These are phyloP conservation scores for Amblyornis subalaris DNA, from an alignment of 2,113 vertebrate species.

Conservation along the genomic window DNA sequence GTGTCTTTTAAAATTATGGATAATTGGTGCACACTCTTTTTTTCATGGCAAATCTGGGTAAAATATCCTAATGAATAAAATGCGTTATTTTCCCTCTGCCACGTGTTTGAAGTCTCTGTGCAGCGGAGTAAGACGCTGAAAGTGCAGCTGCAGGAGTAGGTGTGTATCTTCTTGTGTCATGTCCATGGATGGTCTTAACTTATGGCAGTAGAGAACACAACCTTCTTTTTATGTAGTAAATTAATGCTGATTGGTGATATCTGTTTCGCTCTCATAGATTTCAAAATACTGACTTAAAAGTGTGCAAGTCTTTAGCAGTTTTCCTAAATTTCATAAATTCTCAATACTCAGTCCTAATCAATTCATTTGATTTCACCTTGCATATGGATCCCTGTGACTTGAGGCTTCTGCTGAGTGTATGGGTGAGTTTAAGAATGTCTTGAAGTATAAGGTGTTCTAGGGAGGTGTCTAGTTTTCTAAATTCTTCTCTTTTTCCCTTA, in stretches of 20 bases:
- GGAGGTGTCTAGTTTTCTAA: neutral
- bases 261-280: neutral
- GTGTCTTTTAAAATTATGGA: neutral
- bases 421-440: neutral
- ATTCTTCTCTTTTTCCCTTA: neutral
- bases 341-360: neutral
- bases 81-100: neutral
- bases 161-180: neutral
- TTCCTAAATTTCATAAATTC: neutral
- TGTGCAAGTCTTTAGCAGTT: neutral
- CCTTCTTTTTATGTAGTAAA: neutral
- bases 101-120: neutral
- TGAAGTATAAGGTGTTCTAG: neutral
- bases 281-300: neutral
- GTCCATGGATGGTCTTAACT: neutral
- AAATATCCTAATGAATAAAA: neutral
- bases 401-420: neutral
- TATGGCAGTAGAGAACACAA: neutral
- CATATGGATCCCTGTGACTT: neutral
- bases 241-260: neutral
- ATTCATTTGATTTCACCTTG: neutral
- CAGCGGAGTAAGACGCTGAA: neutral
- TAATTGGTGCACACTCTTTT: neutral
- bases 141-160: neutral
- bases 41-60: neutral